Conservation (phyloP, 2,113 vertebrate genomes). For the Eublepharis macularius region DNA sequence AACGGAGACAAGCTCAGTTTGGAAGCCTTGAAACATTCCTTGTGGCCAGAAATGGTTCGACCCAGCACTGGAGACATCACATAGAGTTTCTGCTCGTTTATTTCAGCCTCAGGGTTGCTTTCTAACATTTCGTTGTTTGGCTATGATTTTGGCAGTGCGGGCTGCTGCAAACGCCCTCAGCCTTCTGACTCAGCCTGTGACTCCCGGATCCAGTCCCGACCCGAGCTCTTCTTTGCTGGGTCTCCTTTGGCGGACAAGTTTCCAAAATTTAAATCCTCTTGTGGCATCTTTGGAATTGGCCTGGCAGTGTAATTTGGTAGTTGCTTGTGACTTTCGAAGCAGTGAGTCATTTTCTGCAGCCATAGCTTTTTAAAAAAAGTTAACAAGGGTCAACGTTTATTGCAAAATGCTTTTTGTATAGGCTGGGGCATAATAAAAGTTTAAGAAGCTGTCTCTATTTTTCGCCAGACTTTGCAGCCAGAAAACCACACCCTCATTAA, state of each 20-base stretch:
- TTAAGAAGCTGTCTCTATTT: not conserved
- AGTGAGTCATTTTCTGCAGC: not conserved
- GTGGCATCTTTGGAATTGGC: not conserved
- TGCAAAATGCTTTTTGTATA: not conserved
- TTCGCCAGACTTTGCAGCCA: not conserved
- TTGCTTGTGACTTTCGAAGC: not conserved
- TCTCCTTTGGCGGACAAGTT: not conserved
- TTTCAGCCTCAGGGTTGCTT: not conserved
- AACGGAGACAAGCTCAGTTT: too few species aligned
- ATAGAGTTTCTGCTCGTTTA: not conserved
- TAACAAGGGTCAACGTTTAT: not conserved
- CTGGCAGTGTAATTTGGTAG: not conserved
- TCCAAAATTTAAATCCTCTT: not conserved
- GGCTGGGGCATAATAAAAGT: constrained; percentile 4
- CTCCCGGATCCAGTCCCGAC: not conserved
- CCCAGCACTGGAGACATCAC: not conserved
- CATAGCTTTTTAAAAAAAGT: not conserved
- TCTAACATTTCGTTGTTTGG: not conserved
- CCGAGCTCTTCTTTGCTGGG: not conserved
- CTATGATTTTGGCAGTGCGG: not conserved
- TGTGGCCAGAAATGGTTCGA: too few species aligned
- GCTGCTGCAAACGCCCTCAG: not conserved
- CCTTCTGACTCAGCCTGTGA: not conserved
- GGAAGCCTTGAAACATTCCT: too few species aligned
- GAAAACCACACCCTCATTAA: not conserved